Evolutionary conservation across 1,140 invertebrate genomes (phyloP), one percentile per base, ranked within the genome.

Genomic region (Zaprionus nigranus): DNA sequence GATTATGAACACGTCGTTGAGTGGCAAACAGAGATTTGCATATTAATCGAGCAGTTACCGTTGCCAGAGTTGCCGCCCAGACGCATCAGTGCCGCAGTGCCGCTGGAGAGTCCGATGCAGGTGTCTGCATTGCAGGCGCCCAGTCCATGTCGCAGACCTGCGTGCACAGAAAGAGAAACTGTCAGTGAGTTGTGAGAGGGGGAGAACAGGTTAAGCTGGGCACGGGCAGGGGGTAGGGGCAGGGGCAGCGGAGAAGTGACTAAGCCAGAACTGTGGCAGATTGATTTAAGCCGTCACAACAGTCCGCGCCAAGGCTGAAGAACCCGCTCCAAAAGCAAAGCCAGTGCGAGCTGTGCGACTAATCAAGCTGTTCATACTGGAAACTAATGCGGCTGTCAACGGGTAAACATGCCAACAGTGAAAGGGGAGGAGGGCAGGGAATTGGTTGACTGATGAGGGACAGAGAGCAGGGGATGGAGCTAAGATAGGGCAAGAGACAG

Each of bases 71-170:
- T 79, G 49, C 61, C 59, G 49, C 69, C 49, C 53, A 78, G 54
- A 57, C 75, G 73, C 53, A 82, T 57, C 43, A 91, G 49, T 43
- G 81, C 78, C 24, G 94, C 94, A 3, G 94, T 94, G 26, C 94
- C 94, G 72, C 94, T 94, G 72, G 94, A 94, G 34, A 94, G 80
- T 4, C 94, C 93, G 24, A 94, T 92, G 81, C 94, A 95, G 60
- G 93, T 93, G 65, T 94, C 94, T 79, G 87, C 75, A 43, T 86
- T 92, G 82, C 90, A 77, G 79, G 93, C 82, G 92, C 72, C 68
- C 36, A 72, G 56, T 40, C 67, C 72, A 73, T 51, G 67, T 17
- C 13, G 61, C 13, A 63, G 61, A 63, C 61, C 61, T 63, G 61
- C 17, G 40, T 51, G 46, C 46, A 51, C 17, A 20, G 61, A 64